phyloP scores from a whole-genome alignment of 1,140 invertebrate genomes.

The Drosophila fuyamai region DNA sequence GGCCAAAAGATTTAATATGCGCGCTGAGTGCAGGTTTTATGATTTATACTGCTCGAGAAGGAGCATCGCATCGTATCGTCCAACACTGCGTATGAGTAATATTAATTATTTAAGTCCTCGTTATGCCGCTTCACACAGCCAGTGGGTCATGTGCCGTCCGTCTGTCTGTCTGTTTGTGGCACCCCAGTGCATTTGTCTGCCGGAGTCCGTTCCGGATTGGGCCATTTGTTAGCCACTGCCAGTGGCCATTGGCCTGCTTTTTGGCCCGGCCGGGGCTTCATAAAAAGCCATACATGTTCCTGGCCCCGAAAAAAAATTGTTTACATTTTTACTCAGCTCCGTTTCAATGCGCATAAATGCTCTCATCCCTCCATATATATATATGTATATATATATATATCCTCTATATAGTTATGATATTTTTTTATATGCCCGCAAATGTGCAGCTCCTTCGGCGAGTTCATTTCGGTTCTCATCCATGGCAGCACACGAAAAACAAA shows the following conservation, averaged over 20 bases:
- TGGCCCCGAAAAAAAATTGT: slow-evolving; percentile 64
- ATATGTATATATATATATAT: slow-evolving; percentile 25
- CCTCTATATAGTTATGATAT: slow-evolving; percentile 72
- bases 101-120: slow-evolving; percentile 82
- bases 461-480: slow-evolving; percentile 23
- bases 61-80: slow-evolving; percentile 2
- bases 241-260: slow-evolving; percentile 72
- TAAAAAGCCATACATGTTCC: slow-evolving; percentile 67
- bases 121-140: slow-evolving; percentile 46
- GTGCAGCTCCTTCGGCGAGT: slow-evolving; percentile 31
- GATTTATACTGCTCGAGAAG: slow-evolving; percentile 54
- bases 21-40: slow-evolving; percentile 70
- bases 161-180: slow-evolving; percentile 68
- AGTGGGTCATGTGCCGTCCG: slow-evolving; percentile 29
- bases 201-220: slow-evolving; percentile 37
- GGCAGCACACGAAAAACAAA: slow-evolving; percentile 62
- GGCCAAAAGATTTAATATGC: slow-evolving; percentile 73
- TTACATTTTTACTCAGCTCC: slow-evolving; percentile 70
- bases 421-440: slow-evolving; percentile 73
- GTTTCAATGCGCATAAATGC: slow-evolving; percentile 31
- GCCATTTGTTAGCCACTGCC: slow-evolving; percentile 55
- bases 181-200: slow-evolving; percentile 78
- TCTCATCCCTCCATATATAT: background rate
- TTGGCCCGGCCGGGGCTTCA: slow-evolving; percentile 55
- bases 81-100: slow-evolving; percentile 71